Conservation (phyloP, 2,888 invertebrate species). For the Notodonta ziczac region DNA sequence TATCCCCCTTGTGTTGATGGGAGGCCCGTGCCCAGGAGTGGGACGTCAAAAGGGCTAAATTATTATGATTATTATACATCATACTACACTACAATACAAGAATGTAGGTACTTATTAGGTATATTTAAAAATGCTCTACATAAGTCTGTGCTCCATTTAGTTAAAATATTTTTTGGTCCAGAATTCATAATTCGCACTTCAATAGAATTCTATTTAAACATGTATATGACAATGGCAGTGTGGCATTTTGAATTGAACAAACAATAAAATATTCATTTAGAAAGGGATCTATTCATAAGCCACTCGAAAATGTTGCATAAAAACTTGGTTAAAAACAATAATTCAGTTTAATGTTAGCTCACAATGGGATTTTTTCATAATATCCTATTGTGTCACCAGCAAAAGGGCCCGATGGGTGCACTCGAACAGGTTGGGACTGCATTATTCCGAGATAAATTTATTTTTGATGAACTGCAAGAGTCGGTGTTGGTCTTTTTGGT, state of each 20-base stretch:
- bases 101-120: neutral
- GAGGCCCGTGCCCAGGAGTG: no score
- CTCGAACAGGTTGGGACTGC: conserved; percentile 39
- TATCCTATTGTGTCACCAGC: conserved; percentile 51
- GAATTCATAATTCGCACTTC: conserved; percentile 19
- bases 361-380: conserved; percentile 61
- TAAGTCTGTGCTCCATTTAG: neutral
- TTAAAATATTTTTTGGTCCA: conserved; percentile 3
- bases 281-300: conserved; percentile 57
- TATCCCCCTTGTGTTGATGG: no score
- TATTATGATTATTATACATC: no score
- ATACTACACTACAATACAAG: no score
- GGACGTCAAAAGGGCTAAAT: no score
- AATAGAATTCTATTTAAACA: conserved; percentile 19
- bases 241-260: conserved; percentile 41
- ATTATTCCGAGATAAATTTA: conserved; percentile 77
- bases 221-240: conserved; percentile 24
- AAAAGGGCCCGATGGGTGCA: conserved; percentile 67
- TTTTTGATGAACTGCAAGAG: conserved; percentile 84
- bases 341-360: conserved; percentile 60
- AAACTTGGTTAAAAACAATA: conserved; percentile 74
- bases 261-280: conserved; percentile 51
- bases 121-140: conserved; percentile 16
- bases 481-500: conserved; percentile 66
- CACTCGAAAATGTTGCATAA: conserved; percentile 61